These are phyloP conservation scores for Ochropleura leucogaster DNA, from an alignment of 2,888 invertebrate species.

Conservation along the genomic window DNA sequence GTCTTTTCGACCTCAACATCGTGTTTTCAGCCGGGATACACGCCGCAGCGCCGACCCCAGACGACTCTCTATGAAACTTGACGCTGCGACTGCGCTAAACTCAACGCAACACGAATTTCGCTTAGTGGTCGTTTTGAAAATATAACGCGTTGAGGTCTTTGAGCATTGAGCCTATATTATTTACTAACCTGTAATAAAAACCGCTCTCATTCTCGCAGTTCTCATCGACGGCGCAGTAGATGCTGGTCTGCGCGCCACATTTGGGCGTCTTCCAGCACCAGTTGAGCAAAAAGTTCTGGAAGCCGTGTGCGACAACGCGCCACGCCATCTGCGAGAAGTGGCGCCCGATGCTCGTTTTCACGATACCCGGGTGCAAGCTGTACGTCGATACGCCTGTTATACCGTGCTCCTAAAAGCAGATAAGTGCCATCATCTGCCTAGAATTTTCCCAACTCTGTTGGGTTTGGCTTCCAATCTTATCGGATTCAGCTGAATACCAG, in stretches of 20 bases:
- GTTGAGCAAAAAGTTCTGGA: constrained; percentile 73
- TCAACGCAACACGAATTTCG: too few species aligned
- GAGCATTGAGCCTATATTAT: too few species aligned
- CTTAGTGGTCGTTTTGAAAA: too few species aligned
- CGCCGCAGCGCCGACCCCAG: too few species aligned
- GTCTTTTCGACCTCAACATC: too few species aligned
- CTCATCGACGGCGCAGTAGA: constrained; percentile 93
- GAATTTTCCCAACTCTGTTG: too few species aligned
- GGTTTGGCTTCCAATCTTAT: too few species aligned
- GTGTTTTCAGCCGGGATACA: too few species aligned
- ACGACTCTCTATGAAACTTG: too few species aligned
- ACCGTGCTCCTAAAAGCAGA: constrained; percentile 71
- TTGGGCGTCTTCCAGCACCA: constrained; percentile 89
- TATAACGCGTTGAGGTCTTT: too few species aligned
- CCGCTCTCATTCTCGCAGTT: constrained; percentile 90
- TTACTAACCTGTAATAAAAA: constrained; percentile 85
- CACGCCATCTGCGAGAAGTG: constrained; percentile 82
- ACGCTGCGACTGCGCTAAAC: too few species aligned
- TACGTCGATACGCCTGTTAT: constrained; percentile 89
- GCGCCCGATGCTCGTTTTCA: constrained; percentile 92
- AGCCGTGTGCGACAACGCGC: constrained; percentile 70
- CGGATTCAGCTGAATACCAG: too few species aligned
- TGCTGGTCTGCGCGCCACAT: constrained; percentile 93
- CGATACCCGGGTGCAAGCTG: constrained; percentile 92
- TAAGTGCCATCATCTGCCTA: not conserved